Percentiles rank a stretch among this genome's conserved stretches.
phyloP scores from a whole-genome alignment of 2,888 invertebrate genomes.

The Argyresthia goedartella region DNA sequence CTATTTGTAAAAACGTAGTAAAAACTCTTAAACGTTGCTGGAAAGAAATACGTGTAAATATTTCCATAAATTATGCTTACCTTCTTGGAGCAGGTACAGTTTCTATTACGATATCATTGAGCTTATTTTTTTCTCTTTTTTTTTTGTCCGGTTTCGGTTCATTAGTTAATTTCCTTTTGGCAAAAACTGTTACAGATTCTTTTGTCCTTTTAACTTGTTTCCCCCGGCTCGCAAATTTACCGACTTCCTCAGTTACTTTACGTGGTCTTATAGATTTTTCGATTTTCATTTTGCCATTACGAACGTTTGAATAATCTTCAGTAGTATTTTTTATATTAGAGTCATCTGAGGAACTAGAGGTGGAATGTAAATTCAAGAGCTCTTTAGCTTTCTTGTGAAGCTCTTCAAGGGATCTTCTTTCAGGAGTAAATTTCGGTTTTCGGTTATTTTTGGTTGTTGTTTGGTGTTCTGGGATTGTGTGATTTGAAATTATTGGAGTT shows the following conservation, averaged over 20 bases:
- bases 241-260: neutral
- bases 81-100: neutral
- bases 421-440: conserved; percentile 22
- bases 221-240: neutral
- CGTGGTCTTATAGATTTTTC: neutral
- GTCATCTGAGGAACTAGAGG: conserved; percentile 37
- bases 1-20: no score
- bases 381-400: conserved; percentile 57
- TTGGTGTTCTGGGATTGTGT: no score
- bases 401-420: conserved; percentile 38
- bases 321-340: conserved; percentile 21
- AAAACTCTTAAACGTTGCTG: conserved; percentile 1
- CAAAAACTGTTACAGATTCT: no score
- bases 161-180: neutral
- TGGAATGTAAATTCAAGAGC: conserved; percentile 38
- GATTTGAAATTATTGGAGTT: neutral
- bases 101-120: neutral
- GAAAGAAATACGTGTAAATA: neutral
- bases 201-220: neutral
- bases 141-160: conserved; percentile 11
- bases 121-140: conserved; percentile 11
- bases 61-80: neutral
- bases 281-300: neutral
- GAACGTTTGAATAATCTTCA: neutral
- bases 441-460: neutral